phyloP scores from a whole-genome alignment of 1,140 invertebrate genomes.

The Nasonia vitripennis region DNA sequence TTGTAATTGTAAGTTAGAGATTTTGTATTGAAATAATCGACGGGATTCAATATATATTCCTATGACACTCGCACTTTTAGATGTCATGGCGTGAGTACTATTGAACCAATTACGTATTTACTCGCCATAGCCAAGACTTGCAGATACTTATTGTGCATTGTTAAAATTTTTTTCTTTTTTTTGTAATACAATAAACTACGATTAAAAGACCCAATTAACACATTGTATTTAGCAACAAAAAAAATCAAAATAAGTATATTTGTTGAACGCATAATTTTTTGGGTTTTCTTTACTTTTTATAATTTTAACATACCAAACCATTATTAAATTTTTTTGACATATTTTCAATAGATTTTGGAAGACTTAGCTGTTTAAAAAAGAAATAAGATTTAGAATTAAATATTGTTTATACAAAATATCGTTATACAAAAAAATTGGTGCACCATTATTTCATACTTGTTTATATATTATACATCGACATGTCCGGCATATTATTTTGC shows the following conservation, averaged over 20 bases:
- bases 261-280: not conserved
- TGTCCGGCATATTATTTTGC: not conserved
- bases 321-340: not conserved
- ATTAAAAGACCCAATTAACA: not conserved
- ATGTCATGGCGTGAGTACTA: conserved; percentile 22
- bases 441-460: not conserved
- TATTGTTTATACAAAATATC: not conserved
- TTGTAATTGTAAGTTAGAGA: not conserved
- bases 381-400: not conserved
- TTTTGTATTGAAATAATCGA: too few species aligned
- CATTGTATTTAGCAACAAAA: conserved; percentile 10
- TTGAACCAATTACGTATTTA: not conserved
- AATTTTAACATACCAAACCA: not conserved
- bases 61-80: not conserved
- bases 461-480: not conserved
- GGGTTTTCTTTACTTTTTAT: not conserved
- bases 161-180: not conserved
- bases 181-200: not conserved
- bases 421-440: not conserved
- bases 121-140: not conserved
- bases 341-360: conserved; percentile 6
- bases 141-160: not conserved
- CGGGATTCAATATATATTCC: not conserved
- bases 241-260: not conserved
- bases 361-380: not conserved